Percentiles rank a stretch among this genome's conserved stretches.
Conservation (phyloP, 2,888 invertebrate genomes). For the Atethmia centrago region DNA sequence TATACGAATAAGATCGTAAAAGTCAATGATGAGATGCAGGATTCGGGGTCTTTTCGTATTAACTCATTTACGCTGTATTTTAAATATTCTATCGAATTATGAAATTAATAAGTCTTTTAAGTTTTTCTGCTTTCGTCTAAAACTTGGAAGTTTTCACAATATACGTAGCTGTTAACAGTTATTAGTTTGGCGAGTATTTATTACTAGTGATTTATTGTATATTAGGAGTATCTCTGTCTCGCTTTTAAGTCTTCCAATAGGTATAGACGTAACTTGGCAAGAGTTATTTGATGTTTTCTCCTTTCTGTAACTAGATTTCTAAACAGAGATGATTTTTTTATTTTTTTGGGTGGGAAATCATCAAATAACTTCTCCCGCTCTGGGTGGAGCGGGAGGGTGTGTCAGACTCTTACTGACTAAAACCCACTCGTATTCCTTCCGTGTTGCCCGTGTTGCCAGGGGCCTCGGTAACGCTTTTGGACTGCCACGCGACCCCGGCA, state of each 20-base stretch:
- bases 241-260: not conserved
- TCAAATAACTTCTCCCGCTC: too few species aligned
- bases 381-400: too few species aligned
- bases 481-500: too few species aligned
- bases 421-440: too few species aligned
- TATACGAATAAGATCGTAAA: conserved; percentile 52
- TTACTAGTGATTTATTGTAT: not conserved
- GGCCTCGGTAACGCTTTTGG: too few species aligned
- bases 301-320: too few species aligned
- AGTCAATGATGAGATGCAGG: conserved; percentile 37
- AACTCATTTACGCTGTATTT: conserved; percentile 11
- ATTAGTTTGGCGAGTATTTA: conserved; percentile 4
- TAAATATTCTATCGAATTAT: not conserved
- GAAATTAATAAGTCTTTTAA: not conserved
- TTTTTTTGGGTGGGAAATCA: too few species aligned
- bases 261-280: too few species aligned
- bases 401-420: too few species aligned
- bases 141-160: conserved; percentile 16
- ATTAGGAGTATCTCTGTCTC: not conserved
- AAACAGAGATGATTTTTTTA: too few species aligned
- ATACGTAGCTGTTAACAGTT: conserved; percentile 7
- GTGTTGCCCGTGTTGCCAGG: too few species aligned
- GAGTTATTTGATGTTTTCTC: too few species aligned
- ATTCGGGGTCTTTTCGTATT: not conserved
- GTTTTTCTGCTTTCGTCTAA: not conserved